A percentile compares a stretch with the other conserved stretches of the same genome.
These are phyloP conservation scores for Branchellion lobata DNA, from an alignment of 2,888 invertebrate species.

Conservation along the genomic window DNA sequence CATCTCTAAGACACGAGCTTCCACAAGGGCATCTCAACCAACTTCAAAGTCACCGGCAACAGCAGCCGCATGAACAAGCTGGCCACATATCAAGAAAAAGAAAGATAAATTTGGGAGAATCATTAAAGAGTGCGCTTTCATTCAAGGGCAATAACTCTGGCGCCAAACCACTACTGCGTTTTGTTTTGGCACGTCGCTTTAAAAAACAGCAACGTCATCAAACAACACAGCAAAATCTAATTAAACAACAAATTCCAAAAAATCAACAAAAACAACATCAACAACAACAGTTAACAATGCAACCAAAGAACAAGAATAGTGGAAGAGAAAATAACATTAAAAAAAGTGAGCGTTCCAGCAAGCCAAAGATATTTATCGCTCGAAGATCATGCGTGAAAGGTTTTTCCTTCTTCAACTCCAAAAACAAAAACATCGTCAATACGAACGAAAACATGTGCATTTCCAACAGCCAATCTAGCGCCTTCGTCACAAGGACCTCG, in stretches of 20 bases:
- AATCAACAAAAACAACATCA: neutral
- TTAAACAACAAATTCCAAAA: neutral
- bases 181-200: neutral
- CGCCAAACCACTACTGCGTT: neutral
- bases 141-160: neutral
- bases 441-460: neutral
- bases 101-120: neutral
- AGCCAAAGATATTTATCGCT: neutral
- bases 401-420: conserved; percentile 1
- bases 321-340: neutral
- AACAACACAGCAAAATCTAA: neutral
- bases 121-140: neutral
- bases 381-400: neutral
- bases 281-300: neutral
- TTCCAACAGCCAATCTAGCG: neutral
- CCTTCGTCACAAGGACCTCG: neutral
- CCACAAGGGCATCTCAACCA: neutral
- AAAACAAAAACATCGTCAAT: neutral
- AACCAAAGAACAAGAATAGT: neutral
- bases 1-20: too few species aligned
- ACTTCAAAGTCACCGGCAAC: neutral
- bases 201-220: neutral
- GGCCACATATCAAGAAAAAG: neutral
- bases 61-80: neutral
- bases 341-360: neutral